These are phyloP conservation scores for Halisarca cf. caerulea DNA, from an alignment of 37 sponge, comb jelly and placozoan species.

Conservation along the genomic window DNA sequence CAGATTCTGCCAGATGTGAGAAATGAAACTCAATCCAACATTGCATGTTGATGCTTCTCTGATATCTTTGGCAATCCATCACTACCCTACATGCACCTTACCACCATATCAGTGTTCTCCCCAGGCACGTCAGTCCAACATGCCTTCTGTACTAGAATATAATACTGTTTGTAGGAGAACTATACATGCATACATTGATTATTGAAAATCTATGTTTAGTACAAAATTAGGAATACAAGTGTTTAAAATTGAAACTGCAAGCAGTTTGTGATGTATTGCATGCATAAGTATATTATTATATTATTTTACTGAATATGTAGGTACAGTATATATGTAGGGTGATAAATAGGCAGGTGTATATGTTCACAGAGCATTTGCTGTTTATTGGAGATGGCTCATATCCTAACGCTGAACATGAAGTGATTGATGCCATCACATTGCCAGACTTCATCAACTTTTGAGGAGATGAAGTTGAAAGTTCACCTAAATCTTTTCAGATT, in stretches of 20 bases:
- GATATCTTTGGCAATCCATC: constrained; percentile 19
- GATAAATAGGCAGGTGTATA: constrained; percentile 12
- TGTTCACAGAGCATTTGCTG: not conserved
- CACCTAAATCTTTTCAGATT: too few species aligned
- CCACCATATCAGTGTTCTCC: not conserved
- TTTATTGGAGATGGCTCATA: constrained; percentile 25
- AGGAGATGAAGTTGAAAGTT: not conserved
- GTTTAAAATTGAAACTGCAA: too few species aligned
- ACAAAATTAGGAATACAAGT: too few species aligned
- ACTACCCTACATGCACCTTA: not conserved
- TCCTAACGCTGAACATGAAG: not conserved
- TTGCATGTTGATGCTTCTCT: constrained; percentile 28
- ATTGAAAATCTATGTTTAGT: too few species aligned
- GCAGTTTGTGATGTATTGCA: too few species aligned
- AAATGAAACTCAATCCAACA: constrained; percentile 1
- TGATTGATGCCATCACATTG: not conserved
- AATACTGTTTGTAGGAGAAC: too few species aligned
- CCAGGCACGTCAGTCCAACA: too few species aligned
- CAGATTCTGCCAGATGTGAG: constrained; percentile 34
- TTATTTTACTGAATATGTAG: too few species aligned
- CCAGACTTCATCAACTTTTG: not conserved
- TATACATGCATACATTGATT: too few species aligned
- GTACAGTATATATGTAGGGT: not conserved
- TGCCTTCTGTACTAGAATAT: too few species aligned
- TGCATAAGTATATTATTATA: too few species aligned